Conservation (phyloP, 2,888 invertebrate genomes). For the Philereme vetulata region DNA sequence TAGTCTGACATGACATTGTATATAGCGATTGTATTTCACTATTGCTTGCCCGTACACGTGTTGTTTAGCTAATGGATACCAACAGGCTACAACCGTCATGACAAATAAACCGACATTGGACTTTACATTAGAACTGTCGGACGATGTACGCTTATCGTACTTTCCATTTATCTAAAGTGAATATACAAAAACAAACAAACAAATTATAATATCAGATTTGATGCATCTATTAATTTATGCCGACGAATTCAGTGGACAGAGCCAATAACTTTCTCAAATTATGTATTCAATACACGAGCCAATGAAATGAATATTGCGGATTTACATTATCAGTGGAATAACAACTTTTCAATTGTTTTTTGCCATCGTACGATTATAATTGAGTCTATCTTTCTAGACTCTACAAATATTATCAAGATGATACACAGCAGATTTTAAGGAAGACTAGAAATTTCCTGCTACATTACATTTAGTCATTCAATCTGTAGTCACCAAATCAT, state of each 20-base stretch:
- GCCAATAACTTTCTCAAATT: conserved; percentile 17
- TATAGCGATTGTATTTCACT: too few relatives aligned
- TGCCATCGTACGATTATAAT: not conserved
- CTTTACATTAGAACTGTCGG: too few relatives aligned
- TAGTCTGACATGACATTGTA: too few relatives aligned
- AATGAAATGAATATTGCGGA: conserved; percentile 5
- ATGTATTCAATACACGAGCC: conserved; percentile 3
- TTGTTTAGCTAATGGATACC: too few relatives aligned
- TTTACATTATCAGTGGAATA: not conserved
- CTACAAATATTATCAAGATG: not conserved
- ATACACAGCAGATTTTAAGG: not conserved
- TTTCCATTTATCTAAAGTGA: too few relatives aligned
- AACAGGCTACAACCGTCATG: too few relatives aligned
- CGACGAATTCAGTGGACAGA: not conserved
- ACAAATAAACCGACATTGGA: too few relatives aligned
- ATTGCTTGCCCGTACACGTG: too few relatives aligned
- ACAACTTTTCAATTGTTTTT: not conserved
- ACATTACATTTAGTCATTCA: not conserved
- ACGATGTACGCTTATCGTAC: too few relatives aligned
- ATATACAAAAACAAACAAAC: not conserved
- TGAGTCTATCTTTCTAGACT: too few relatives aligned
- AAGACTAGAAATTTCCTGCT: too few relatives aligned
- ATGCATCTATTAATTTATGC: conserved; percentile 5
- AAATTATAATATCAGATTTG: not conserved
- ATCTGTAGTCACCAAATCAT: not conserved